Conservation (phyloP, 2,113 vertebrate species). For the Boulengeromyrus knoepffleri region DNA sequence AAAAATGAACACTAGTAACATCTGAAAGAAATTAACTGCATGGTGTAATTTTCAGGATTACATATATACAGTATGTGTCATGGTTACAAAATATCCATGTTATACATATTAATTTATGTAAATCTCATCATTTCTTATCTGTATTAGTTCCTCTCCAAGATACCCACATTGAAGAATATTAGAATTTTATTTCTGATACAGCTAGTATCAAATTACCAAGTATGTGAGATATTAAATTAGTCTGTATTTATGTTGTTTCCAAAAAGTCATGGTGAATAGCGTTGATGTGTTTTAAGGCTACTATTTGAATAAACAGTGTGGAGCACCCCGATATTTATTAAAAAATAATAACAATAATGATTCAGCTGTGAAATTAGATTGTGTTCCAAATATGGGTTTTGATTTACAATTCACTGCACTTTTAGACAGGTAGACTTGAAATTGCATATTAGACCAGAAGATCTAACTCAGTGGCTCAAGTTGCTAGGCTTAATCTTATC, state of each 20-base stretch:
- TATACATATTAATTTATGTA: not conserved
- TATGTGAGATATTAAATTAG: not conserved
- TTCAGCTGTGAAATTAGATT: not conserved
- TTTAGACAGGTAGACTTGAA: conserved; percentile 5
- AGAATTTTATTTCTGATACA: not conserved
- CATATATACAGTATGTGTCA: not conserved
- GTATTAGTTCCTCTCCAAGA: not conserved
- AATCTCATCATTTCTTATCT: not conserved
- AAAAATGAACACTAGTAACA: not conserved
- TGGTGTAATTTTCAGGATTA: not conserved
- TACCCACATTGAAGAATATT: not conserved
- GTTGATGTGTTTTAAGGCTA: not conserved
- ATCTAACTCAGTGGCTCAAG: not conserved
- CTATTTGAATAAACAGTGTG: not conserved
- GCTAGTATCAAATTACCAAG: not conserved
- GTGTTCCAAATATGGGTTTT: not conserved
- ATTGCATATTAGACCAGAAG: not conserved
- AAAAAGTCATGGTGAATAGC: not conserved
- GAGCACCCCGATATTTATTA: not conserved
- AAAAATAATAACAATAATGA: not conserved
- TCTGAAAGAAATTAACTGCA: not conserved
- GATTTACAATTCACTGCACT: not conserved
- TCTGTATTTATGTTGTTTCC: not conserved
- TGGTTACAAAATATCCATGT: not conserved
- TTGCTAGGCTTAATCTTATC: not conserved